These are phyloP conservation scores for Pygoscelis antarcticus DNA, from an alignment of 2,113 vertebrate genomes.

Conservation along the genomic window DNA sequence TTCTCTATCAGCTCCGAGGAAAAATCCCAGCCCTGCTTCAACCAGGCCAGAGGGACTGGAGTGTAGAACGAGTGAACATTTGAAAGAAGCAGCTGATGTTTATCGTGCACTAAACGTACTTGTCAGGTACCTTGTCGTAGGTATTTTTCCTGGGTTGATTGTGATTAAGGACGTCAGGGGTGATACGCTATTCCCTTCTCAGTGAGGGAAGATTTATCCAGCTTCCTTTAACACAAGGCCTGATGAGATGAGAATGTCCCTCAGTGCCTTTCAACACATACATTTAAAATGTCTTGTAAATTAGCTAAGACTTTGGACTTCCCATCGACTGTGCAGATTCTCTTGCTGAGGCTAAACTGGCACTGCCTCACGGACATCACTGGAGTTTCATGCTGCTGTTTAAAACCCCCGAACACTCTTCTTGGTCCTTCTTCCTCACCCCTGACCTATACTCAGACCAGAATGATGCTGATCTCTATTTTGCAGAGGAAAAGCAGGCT, in stretches of 20 bases:
- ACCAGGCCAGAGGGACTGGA: neutral
- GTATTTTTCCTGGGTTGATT: neutral
- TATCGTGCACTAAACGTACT: neutral
- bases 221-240: neutral
- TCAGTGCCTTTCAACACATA: constrained; percentile 18
- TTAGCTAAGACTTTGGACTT: neutral
- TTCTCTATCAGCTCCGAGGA: neutral
- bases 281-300: constrained; percentile 3
- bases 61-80: neutral
- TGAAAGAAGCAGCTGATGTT: constrained; percentile 1
- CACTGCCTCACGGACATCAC: rapidly evolving
- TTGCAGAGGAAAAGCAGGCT: neutral
- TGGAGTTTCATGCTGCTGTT: neutral
- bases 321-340: neutral
- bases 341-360: neutral
- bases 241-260: neutral
- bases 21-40: neutral
- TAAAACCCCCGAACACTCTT: neutral
- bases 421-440: neutral
- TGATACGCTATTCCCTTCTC: neutral
- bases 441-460: neutral
- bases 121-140: neutral
- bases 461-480: neutral
- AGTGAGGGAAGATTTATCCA: rapidly evolving
- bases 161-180: neutral